These are phyloP conservation scores for Enteromius fasciolatus DNA, from an alignment of 2,797 vertebrate species.

Conservation along the genomic window DNA sequence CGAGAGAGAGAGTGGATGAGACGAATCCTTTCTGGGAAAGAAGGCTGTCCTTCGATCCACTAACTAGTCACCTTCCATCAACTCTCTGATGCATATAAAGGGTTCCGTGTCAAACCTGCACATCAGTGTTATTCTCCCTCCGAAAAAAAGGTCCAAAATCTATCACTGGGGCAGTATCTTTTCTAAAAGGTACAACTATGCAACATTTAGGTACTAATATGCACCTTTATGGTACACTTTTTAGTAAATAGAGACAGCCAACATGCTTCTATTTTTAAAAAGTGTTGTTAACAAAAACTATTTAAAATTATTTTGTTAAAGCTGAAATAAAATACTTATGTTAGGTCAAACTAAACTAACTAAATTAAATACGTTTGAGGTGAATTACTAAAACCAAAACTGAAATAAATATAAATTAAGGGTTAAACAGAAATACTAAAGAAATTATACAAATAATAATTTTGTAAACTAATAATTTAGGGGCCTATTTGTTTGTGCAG, in stretches of 20 bases:
- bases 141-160: neutral
- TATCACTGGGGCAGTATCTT: neutral
- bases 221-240: neutral
- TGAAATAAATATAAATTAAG: neutral
- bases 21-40: slow-evolving; percentile 34
- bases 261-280: neutral
- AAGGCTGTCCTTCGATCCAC: slow-evolving; percentile 29
- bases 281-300: neutral
- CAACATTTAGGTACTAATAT: neutral
- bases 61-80: slow-evolving; percentile 5
- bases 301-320: neutral
- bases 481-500: neutral
- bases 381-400: neutral
- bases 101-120: neutral
- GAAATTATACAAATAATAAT: neutral
- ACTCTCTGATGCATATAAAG: neutral
- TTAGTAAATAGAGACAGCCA: neutral
- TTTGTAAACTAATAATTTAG: neutral
- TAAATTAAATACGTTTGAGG: neutral
- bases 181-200: neutral
- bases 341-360: neutral
- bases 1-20: slow-evolving; percentile 34
- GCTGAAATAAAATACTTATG: neutral
- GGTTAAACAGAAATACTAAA: neutral
- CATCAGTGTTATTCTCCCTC: neutral